Evolutionary conservation across 2,113 vertebrate species (phyloP).

Genomic region (Monopterus albus): DNA sequence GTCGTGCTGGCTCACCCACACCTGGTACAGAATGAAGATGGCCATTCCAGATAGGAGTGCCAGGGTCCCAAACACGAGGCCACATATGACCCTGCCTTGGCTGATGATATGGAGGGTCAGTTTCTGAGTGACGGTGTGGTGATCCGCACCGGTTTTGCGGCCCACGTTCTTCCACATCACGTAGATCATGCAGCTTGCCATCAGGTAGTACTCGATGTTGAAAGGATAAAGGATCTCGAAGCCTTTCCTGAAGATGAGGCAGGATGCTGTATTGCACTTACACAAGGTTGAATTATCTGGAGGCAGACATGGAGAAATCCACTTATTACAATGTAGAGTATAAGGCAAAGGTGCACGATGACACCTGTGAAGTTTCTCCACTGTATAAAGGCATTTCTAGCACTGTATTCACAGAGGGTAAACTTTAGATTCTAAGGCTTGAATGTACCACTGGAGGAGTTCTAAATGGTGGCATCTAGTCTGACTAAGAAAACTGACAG

Average conservation of each 20-base stretch:
- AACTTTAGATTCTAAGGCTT: too few relatives aligned
- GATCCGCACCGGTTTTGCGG: conserved; percentile 47
- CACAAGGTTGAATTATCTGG: conserved; percentile 68
- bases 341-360: neutral
- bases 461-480: too few relatives aligned
- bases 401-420: too few relatives aligned
- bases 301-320: neutral
- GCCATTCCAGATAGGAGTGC: conserved; percentile 76
- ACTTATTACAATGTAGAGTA: neutral
- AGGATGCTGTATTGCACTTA: conserved; percentile 75
- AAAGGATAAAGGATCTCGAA: conserved; percentile 91
- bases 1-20: conserved; percentile 71
- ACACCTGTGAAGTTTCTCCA: neutral
- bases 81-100: conserved; percentile 60
- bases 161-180: conserved; percentile 95
- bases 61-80: conserved; percentile 80
- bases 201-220: conserved; percentile 89
- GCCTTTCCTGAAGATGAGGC: conserved; percentile 86
- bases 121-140: conserved; percentile 26
- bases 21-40: conserved; percentile 88
- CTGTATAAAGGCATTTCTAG: too few relatives aligned
- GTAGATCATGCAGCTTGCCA: conserved; percentile 88
- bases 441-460: too few relatives aligned
- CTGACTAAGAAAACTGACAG: too few relatives aligned
- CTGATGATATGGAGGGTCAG: conserved; percentile 77